Percentiles rank a stretch among this genome's conserved stretches.
phyloP scores from a whole-genome alignment of 2,113 vertebrate genomes.

The Sylvicapra grimmia region DNA sequence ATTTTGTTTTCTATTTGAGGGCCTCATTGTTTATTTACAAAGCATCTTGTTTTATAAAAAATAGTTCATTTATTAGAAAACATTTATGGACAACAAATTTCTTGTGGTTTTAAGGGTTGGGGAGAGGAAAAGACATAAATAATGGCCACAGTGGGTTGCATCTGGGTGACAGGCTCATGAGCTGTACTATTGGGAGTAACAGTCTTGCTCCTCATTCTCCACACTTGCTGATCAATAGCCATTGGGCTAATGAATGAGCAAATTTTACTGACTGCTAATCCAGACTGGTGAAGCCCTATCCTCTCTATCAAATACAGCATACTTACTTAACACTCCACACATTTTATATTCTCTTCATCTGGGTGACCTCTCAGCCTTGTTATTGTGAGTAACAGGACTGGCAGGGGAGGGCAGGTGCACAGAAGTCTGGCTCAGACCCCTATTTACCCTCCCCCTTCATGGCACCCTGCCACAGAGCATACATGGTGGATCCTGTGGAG shows the following conservation, averaged over 20 bases:
- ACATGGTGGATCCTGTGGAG: background rate
- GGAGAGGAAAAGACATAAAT: background rate
- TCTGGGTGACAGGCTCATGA: background rate
- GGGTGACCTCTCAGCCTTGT: background rate
- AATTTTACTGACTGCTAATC: background rate
- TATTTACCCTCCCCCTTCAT: background rate
- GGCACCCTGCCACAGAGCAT: background rate
- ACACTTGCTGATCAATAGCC: background rate
- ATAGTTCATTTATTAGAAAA: background rate
- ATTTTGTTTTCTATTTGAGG: background rate
- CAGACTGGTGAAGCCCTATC: background rate
- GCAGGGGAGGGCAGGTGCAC: background rate
- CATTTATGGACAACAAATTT: background rate
- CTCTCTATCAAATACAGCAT: background rate
- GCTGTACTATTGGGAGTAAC: background rate
- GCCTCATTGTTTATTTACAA: background rate
- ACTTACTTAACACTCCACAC: background rate
- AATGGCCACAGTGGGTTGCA: accelerated
- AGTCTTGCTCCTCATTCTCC: background rate
- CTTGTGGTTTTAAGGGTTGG: background rate
- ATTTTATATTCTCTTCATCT: background rate
- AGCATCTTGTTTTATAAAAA: background rate
- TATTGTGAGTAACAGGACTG: background rate
- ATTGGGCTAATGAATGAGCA: background rate
- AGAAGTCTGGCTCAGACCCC: background rate